Conservation (phyloP, 2,797 vertebrate genomes). For the Acridotheres tristis region DNA sequence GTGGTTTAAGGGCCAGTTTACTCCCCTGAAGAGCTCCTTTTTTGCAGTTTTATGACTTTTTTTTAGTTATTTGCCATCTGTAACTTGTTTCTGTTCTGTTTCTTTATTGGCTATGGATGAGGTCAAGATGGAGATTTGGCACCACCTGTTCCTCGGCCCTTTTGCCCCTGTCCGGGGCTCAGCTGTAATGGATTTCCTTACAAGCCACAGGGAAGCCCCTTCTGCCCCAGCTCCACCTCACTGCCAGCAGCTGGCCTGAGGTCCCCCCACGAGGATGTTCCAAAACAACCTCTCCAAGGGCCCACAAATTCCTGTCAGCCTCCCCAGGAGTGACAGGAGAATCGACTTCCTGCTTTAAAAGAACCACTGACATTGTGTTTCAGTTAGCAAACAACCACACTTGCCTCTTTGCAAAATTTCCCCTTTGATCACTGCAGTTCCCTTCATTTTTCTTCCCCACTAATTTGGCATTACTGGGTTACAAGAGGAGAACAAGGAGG, state of each 20-base stretch:
- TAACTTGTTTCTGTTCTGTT: conserved; percentile 15
- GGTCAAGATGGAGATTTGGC: conserved; percentile 7
- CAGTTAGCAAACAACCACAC: conserved; percentile 34
- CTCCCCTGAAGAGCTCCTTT: background rate
- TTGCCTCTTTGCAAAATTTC: background rate
- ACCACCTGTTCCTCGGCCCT: background rate
- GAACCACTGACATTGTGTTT: conserved; percentile 25
- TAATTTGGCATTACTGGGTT: background rate
- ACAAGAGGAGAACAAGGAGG: background rate
- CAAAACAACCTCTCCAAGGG: background rate
- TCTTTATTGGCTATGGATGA: conserved; percentile 29
- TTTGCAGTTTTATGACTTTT: background rate
- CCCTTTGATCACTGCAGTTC: conserved; percentile 21
- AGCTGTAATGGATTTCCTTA: background rate
- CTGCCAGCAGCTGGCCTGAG: background rate
- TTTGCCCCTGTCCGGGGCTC: background rate
- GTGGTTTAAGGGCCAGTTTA: background rate
- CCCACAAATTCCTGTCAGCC: fast-evolving
- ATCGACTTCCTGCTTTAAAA: background rate
- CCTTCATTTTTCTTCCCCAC: background rate
- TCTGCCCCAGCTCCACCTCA: background rate
- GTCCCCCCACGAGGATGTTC: background rate
- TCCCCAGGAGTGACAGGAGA: background rate
- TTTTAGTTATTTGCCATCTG: conserved; percentile 39
- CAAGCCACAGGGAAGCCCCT: background rate